Evolutionary conservation across 2,888 invertebrate genomes (phyloP), one percentile per base, ranked within the genome.

Genomic region (Rotaria socialis): DNA sequence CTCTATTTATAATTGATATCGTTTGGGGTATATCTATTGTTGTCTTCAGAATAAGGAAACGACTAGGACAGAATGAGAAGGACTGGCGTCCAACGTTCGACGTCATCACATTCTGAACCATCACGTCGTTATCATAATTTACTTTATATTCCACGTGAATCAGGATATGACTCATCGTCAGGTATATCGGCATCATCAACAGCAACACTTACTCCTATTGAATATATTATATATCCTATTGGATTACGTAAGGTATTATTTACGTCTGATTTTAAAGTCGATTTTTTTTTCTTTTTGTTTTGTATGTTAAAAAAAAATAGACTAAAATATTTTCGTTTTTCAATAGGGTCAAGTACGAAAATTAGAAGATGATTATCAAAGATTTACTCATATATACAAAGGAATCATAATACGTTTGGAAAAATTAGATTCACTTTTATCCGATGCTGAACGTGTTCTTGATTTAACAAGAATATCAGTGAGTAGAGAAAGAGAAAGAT

Each of bases 131-230:
- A 80, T 80, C 80, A 80, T 80, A 80, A 80, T 47, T 80, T 80
- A 47, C n/a, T 80, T n/a, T 80, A 80, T 80, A 80, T 80, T 80
- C 80, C 80, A 80, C 16, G 47, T 47, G 80, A 80, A 80, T 80
- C 80, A 0, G 80, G 80, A 47, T 80, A 80, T 47, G 80, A 80
- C 11, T 80, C 80, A 43, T 80, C 80, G n/a, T 67, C 67, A 67
- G 67, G 67, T 41, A 67, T 67, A 35, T 67, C 67, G 14, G 35
- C 67, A 35, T 43, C 47, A 47, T 80, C 80, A 47, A 47, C 80
- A 80, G 10, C 80, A 80, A 80, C 80, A 14, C 80, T 80, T 80
- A 24, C 43, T 47, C 80, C 80, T 14, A 47, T 80, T 80, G 80
- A 80, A 80, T 80, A 80, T 47, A 24, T 80, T 47, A 80, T 80